Conservation (phyloP, 2,888 invertebrate species). For the Tuberolachnus salignus region DNA sequence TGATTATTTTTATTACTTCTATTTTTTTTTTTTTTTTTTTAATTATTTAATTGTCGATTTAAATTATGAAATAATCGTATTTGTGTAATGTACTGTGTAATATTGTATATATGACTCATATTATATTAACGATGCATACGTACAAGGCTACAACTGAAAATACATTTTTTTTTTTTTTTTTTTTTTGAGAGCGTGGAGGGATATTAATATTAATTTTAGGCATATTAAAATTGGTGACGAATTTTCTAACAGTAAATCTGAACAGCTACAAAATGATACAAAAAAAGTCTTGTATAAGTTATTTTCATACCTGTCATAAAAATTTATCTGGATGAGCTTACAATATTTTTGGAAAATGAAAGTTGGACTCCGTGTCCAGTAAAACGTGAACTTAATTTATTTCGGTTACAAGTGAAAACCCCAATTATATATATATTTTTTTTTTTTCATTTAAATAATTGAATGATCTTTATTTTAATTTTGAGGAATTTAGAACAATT, state of each 20-base stretch:
- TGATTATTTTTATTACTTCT: too few species aligned
- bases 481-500: slow-evolving; percentile 49
- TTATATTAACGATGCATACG: too few species aligned
- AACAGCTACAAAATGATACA: slow-evolving; percentile 84
- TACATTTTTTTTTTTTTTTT: too few species aligned
- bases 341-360: slow-evolving; percentile 92
- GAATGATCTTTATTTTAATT: neutral
- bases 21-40: too few species aligned
- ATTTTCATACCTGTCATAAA: slow-evolving; percentile 87
- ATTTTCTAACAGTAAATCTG: slow-evolving; percentile 85
- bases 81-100: too few species aligned
- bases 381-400: slow-evolving; percentile 79
- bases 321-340: slow-evolving; percentile 87
- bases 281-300: slow-evolving; percentile 85
- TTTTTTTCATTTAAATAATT: neutral
- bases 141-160: too few species aligned
- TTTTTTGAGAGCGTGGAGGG: too few species aligned
- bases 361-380: slow-evolving; percentile 94
- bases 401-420: slow-evolving; percentile 90
- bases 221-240: slow-evolving; percentile 89
- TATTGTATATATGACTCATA: too few species aligned
- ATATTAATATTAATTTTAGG: slow-evolving; percentile 64
- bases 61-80: too few species aligned
- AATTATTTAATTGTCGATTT: too few species aligned
- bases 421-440: too few species aligned